Base-by-base conservation (phyloP, 2,113 vertebrate genomes). In the Choloepus hoffmanni region DNA sequence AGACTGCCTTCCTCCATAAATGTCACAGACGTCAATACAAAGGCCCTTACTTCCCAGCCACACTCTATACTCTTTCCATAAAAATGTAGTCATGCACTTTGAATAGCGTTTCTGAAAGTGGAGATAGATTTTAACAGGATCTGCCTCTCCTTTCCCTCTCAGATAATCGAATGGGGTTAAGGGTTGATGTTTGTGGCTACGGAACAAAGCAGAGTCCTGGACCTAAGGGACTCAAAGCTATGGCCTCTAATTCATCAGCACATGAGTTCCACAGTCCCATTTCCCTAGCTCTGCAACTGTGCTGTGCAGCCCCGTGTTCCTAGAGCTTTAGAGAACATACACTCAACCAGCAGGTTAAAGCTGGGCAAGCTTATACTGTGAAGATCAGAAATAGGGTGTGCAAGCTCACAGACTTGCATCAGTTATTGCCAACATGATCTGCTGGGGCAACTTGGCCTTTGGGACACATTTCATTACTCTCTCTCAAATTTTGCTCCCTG, bases 401-500 rank as follows among this genome's bases (percentile, higher is more conserved):
- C 45, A 45, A 48, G 33, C 24, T 62, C 43, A 79, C n/a, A 33
- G 11, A 55, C 36, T 78, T 58, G 24, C 48, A 73, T 78, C 79
- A 45, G 30, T 91, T 62, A 90, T 3, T 67, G 73, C 18, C 83
- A 94, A 30, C 3, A 26, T 3, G 24, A 63, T 63, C 50, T 73
- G 58, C 86, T 65, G 58, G 58, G 83, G 60, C 68, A 58, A 73
- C 50, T 40, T 24, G 50, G 33, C 81, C 82, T 79, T 14, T 9
- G 8, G 82, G 55, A 60, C 36, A 86, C 68, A 70, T 85, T 72
- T 45, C 79, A 30, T 89, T 50, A 63, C 73, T 91, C 40, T 36
- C 81, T 85, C 74, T 89, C 90, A 92, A 81, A 5, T 68, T 74
- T 63, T 96, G 60, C 60, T 92, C 65, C 90, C 90, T 87, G 5